These are phyloP conservation scores for Sebastes schlegelii DNA, from an alignment of 2,113 vertebrate species.

Conservation along the genomic window DNA sequence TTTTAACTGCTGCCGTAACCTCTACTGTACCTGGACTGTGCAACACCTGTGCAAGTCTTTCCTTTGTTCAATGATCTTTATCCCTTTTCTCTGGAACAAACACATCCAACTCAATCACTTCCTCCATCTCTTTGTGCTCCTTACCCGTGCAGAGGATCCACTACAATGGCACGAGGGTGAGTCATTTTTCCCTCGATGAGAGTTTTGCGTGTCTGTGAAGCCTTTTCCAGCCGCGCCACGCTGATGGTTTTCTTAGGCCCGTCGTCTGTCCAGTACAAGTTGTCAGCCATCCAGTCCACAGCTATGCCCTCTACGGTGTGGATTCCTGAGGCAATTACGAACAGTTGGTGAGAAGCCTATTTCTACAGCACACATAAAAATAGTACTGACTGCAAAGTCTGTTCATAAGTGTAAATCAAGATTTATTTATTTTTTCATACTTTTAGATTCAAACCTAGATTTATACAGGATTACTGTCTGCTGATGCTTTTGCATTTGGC, in stretches of 20 bases:
- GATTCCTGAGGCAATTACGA: slow-evolving; percentile 84
- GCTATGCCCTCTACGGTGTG: slow-evolving; percentile 97
- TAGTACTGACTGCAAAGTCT: background rate
- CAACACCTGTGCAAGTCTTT: background rate
- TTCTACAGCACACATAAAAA: background rate
- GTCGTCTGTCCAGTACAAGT: slow-evolving; percentile 97
- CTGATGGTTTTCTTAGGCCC: slow-evolving; percentile 99
- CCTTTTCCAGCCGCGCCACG: slow-evolving; percentile 95
- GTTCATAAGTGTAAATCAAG: background rate
- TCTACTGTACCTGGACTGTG: background rate
- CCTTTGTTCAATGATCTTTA: background rate
- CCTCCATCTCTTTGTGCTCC: slow-evolving; percentile 46
- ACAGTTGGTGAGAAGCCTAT: background rate
- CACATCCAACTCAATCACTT: background rate
- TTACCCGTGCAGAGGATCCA: slow-evolving; percentile 95
- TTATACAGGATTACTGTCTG: background rate
- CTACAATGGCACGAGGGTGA: slow-evolving; percentile 95
- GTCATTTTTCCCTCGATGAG: slow-evolving; percentile 98
- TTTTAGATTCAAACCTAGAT: background rate
- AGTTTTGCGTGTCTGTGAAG: slow-evolving; percentile 93
- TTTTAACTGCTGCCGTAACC: background rate
- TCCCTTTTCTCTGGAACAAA: slow-evolving; percentile 6
- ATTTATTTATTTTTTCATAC: background rate
- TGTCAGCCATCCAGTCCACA: slow-evolving; percentile 99
- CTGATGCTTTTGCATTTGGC: background rate